Percentiles rank a stretch among this genome's conserved stretches.
phyloP scores from a whole-genome alignment of 2,797 vertebrate species.

The Pangasius macronema region DNA sequence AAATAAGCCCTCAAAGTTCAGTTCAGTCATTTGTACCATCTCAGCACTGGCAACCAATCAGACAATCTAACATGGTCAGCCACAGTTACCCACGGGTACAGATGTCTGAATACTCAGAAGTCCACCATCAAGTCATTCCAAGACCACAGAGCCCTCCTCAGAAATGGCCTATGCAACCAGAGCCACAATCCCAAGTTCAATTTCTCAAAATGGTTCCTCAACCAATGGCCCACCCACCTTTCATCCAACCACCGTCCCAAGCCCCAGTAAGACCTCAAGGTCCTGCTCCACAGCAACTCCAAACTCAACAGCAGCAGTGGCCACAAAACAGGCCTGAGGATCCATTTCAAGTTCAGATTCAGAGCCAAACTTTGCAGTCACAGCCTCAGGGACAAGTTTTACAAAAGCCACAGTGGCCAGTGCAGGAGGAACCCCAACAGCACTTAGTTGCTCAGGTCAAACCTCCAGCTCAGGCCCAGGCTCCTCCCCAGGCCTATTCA shows the following conservation, averaged over 20 bases:
- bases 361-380: slow-evolving; percentile 11
- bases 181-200: slow-evolving; percentile 51
- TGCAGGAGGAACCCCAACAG: slow-evolving; percentile 56
- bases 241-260: slow-evolving; percentile 59
- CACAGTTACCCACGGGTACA: slow-evolving; percentile 55
- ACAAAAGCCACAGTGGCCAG: slow-evolving; percentile 48
- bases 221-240: slow-evolving; percentile 55
- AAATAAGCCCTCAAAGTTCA: slow-evolving; percentile 53
- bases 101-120: slow-evolving; percentile 8
- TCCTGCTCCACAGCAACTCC: slow-evolving; percentile 27
- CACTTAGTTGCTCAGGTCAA: slow-evolving; percentile 58
- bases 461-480: slow-evolving; percentile 67
- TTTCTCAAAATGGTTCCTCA: slow-evolving; percentile 40
- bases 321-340: slow-evolving; percentile 32
- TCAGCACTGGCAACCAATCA: slow-evolving; percentile 63
- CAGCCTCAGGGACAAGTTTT: slow-evolving; percentile 46
- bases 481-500: slow-evolving; percentile 70
- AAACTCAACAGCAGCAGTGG: slow-evolving; percentile 48
- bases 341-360: slow-evolving; percentile 38
- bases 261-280: slow-evolving; percentile 53
- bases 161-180: slow-evolving; percentile 57
- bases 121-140: slow-evolving; percentile 19
- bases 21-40: slow-evolving; percentile 46
- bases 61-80: slow-evolving; percentile 54
- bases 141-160: slow-evolving; percentile 42